phyloP scores from a whole-genome alignment of 2,113 vertebrate genomes.

The Corythornis madagascariensis region DNA sequence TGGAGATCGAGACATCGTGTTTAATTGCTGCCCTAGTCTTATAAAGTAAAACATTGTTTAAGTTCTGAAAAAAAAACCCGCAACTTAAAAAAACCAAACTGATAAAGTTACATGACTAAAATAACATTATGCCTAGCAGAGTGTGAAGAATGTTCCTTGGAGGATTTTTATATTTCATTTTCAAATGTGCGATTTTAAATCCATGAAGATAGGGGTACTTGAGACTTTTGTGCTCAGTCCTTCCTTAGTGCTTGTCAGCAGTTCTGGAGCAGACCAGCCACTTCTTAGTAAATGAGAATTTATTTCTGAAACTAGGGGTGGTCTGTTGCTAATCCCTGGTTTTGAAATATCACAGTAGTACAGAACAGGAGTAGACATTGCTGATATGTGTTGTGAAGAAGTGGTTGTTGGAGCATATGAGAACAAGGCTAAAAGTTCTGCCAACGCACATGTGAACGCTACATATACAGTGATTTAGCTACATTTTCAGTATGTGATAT shows the following conservation, averaged over 20 bases:
- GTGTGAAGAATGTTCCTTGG: not conserved
- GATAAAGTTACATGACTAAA: not conserved
- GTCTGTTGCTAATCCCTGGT: not conserved
- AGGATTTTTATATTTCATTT: fast-evolving
- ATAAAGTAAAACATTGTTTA: fast-evolving
- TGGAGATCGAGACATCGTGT: fast-evolving
- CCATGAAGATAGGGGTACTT: fast-evolving
- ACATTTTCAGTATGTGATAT: not conserved
- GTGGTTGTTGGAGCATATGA: fast-evolving
- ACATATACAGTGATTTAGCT: not conserved
- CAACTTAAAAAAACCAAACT: no score
- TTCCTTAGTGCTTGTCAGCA: not conserved
- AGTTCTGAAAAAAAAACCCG: not conserved
- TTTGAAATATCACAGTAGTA: not conserved
- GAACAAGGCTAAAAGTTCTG: not conserved
- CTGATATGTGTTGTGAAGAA: not conserved
- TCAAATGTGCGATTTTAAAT: not conserved
- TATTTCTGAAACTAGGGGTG: not conserved
- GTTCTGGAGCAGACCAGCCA: not conserved
- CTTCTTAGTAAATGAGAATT: not conserved
- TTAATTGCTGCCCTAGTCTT: fast-evolving
- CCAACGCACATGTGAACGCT: fast-evolving
- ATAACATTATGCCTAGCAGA: fast-evolving
- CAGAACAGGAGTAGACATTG: fast-evolving
- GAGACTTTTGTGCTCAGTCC: fast-evolving